A percentile compares a stretch with the other conserved stretches of the same genome.
phyloP scores from a whole-genome alignment of 2,888 invertebrate genomes.

The Adelphocoris suturalis region DNA sequence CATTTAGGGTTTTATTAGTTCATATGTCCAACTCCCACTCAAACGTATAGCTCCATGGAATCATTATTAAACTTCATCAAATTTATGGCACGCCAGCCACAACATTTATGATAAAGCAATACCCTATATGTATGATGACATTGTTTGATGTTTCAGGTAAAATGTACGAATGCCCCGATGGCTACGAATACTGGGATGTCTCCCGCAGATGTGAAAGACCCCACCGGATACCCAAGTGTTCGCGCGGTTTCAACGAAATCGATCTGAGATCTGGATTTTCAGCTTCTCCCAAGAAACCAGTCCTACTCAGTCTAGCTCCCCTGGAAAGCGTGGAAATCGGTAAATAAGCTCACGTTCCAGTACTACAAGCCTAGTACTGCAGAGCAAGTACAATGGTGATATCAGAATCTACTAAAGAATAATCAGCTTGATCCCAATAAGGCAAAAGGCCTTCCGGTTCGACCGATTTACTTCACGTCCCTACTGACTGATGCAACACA shows the following conservation, averaged over 20 bases:
- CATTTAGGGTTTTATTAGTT: no score
- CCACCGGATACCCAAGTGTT: constrained; percentile 83
- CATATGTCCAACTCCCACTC: no score
- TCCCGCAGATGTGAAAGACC: constrained; percentile 87
- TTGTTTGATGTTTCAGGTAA: constrained; percentile 81
- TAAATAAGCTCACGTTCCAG: not conserved
- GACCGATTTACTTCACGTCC: not conserved
- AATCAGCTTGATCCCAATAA: not conserved
- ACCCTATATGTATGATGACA: no score
- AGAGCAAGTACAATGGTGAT: no score
- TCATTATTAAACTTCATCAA: no score
- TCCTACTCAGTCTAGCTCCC: constrained; percentile 60
- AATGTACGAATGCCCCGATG: constrained; percentile 88
- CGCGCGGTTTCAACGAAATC: not conserved
- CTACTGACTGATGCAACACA: not conserved
- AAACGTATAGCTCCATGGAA: no score
- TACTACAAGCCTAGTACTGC: no score
- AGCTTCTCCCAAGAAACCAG: not conserved
- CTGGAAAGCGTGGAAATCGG: constrained; percentile 64
- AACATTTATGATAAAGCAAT: no score
- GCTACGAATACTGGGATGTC: constrained; percentile 88
- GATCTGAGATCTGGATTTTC: not conserved
- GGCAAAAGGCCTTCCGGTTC: not conserved
- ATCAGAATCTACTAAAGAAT: not conserved
- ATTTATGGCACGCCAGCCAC: no score